Percentiles rank a stretch among this genome's conserved stretches.
Conservation (phyloP, 2,888 invertebrate genomes). For the Agrilus cyanescens region DNA sequence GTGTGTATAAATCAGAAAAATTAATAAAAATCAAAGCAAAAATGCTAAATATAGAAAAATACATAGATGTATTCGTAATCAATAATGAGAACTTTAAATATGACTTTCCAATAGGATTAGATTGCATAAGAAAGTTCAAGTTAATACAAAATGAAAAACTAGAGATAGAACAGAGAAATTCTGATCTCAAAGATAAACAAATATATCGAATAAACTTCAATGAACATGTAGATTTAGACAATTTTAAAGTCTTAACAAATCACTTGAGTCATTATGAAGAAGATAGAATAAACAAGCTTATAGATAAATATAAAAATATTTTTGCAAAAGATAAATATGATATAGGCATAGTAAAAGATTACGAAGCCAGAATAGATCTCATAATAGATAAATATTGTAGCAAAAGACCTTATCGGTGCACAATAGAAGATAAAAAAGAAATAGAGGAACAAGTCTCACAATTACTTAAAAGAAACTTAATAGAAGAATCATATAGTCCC, state of each 20-base stretch:
- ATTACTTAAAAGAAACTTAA: too few species aligned
- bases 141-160: conserved; percentile 13
- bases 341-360: conserved; percentile 17
- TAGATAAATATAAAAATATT: conserved; percentile 10
- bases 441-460: conserved; percentile 6
- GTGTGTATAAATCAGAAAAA: conserved; percentile 11
- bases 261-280: conserved; percentile 6
- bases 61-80: conserved; percentile 10
- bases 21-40: conserved; percentile 13
- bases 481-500: too few species aligned
- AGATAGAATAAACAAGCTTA: conserved; percentile 11
- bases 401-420: conserved; percentile 12
- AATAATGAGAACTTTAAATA: conserved; percentile 9
- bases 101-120: conserved; percentile 13
- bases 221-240: conserved; percentile 2
- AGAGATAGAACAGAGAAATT: conserved; percentile 6
- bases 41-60: conserved; percentile 17
- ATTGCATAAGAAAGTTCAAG: conserved; percentile 14
- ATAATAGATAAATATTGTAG: conserved; percentile 13
- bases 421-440: conserved; percentile 13
- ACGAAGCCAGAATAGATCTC: conserved; percentile 18
- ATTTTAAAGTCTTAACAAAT: neutral
- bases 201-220: conserved; percentile 3
- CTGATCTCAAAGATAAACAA: conserved; percentile 3
- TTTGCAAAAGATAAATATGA: conserved; percentile 21